These are phyloP conservation scores for Gallinago nigripennis DNA, from an alignment of 2,797 vertebrate genomes.

Conservation along the genomic window DNA sequence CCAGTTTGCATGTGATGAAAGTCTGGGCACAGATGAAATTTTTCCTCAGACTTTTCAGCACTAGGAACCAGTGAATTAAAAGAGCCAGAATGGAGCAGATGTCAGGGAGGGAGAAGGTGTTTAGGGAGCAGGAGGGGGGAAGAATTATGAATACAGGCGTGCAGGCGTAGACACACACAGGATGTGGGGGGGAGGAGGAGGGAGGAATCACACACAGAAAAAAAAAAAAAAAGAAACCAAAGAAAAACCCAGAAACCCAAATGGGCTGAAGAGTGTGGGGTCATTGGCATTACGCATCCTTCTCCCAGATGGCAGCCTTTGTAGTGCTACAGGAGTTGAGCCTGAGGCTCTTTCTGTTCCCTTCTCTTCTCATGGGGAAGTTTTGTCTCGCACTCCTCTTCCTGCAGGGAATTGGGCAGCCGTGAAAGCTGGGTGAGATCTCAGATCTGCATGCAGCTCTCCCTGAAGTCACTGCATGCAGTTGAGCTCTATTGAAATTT, in stretches of 20 bases:
- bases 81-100: neutral
- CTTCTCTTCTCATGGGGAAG: neutral
- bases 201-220: neutral
- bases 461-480: neutral
- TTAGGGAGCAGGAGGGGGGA: neutral
- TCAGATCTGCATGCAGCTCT: neutral
- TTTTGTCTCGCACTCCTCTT: neutral
- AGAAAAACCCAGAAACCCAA: neutral
- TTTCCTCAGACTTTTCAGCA: neutral
- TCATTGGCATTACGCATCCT: neutral
- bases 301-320: neutral
- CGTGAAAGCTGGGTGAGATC: neutral
- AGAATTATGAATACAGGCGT: neutral
- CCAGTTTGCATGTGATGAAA: neutral
- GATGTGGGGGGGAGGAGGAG: neutral
- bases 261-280: neutral
- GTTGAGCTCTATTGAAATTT: neutral
- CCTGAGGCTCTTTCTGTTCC: neutral
- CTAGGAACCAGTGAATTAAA: neutral
- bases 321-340: neutral
- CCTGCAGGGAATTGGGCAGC: neutral
- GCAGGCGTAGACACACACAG: neutral
- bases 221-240: too few relatives aligned
- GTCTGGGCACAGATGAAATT: neutral
- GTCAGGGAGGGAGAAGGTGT: neutral